phyloP scores from a whole-genome alignment of 2,888 invertebrate species.

The Megamerina dolium region DNA sequence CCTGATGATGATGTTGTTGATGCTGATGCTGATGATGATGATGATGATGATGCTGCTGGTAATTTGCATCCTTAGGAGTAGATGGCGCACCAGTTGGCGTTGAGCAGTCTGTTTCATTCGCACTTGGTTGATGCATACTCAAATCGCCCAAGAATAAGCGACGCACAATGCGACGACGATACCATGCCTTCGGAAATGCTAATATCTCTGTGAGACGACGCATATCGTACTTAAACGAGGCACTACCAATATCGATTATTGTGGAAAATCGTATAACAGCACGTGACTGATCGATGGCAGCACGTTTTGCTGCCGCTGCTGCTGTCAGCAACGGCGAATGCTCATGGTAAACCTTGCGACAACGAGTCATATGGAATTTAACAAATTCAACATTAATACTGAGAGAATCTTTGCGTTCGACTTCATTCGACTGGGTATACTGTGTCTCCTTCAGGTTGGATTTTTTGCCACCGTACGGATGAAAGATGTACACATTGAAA shows the following conservation, averaged over 20 bases:
- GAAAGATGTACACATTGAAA: constrained; percentile 97
- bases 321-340: too few relatives aligned
- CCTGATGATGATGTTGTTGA: too few relatives aligned
- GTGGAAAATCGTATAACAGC: constrained; percentile 92
- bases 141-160: constrained; percentile 91
- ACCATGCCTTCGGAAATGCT: constrained; percentile 99
- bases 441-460: constrained; percentile 72
- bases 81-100: constrained; percentile 27
- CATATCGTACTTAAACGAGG: constrained; percentile 98
- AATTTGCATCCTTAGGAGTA: constrained; percentile 28
- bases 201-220: constrained; percentile 91
- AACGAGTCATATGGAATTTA: constrained; percentile 88
- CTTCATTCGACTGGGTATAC: constrained; percentile 80
- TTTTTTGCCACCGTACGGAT: constrained; percentile 92
- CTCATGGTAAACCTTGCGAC: constrained; percentile 80
- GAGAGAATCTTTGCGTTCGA: constrained; percentile 89
- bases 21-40: too few relatives aligned
- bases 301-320: constrained; percentile 43
- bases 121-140: constrained; percentile 53
- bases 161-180: constrained; percentile 86
- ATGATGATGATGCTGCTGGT: too few relatives aligned
- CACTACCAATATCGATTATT: constrained; percentile 91
- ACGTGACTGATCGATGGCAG: constrained; percentile 61
- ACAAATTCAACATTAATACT: constrained; percentile 96
- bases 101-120: constrained; percentile 30